A percentile compares a stretch with the other conserved stretches of the same genome.
Evolutionary conservation across 1,140 invertebrate species (phyloP).

Genomic region (Neotoxoptera formosana): DNA sequence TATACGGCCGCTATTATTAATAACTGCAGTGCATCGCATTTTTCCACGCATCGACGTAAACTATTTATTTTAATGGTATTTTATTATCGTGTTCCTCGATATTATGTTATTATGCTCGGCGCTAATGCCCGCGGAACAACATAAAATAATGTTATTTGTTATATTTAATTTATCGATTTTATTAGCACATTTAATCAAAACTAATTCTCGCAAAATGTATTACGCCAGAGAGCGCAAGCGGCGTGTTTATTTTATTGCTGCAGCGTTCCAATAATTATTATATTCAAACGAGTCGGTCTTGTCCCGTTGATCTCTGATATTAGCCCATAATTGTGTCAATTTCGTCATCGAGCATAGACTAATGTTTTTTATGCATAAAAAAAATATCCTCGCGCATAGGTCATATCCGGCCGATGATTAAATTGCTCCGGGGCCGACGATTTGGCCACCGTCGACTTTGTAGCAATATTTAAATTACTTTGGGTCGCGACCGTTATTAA

Average conservation of each 20-base stretch:
- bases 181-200: not conserved
- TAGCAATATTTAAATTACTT: not conserved
- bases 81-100: not conserved
- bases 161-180: not conserved
- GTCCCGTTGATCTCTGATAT: too few species aligned
- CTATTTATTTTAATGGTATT: not conserved
- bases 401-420: not conserved
- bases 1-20: not conserved
- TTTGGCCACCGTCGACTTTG: not conserved
- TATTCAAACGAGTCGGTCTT: not conserved
- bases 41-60: not conserved
- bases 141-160: not conserved
- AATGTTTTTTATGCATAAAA: not conserved
- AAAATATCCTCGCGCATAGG: not conserved
- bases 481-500: not conserved
- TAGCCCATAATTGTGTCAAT: not conserved
- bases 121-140: not conserved
- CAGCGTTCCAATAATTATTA: too few species aligned
- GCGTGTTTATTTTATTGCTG: not conserved
- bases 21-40: not conserved
- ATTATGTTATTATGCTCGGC: not conserved
- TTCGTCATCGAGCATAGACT: not conserved
- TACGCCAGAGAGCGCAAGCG: too few species aligned
- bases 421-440: not conserved
- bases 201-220: not conserved